Base-by-base conservation (phyloP, 2,113 vertebrate species). In the Eretmochelys imbricata region DNA sequence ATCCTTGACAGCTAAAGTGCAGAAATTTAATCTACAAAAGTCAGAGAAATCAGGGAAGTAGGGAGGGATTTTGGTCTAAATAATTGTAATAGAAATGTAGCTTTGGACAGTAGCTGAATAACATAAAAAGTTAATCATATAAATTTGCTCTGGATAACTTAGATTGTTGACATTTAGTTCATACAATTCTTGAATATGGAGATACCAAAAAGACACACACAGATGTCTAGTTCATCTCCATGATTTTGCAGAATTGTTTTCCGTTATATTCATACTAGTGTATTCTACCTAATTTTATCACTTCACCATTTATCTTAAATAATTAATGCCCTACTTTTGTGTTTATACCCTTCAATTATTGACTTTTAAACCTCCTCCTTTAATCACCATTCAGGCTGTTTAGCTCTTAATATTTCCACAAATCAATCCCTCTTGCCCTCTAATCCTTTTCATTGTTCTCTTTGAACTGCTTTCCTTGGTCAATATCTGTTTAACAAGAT, bases 221-320 rank as follows among this genome's bases (percentile, higher is more conserved):
- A 29, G 54, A 51, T 48, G 59, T 25, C 27, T 29, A 38, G 89
- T 88, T 5, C 29, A 50, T 17, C 24, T 86, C 22, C 51, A 8
- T 35, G n/a, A 3, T 12, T 24, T 87, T 87, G n/a, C 89, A 87
- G 85, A 94, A 84, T 75, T 85, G n/a, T 81, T 96, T 91, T 10
- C 55, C 4, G 12, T 29, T 27, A 29, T 54, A 7, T 5, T 91
- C 94, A 87, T 90, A 89, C 48, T 17, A 81, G 11, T 90, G 87
- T 76, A 76, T 49, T 89, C 19, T 82, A 76, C 0, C 5, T 85
- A 80, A 55, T 65, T 31, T 62, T 31, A 62, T 62, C 29, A 62
- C 31, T 13, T 62, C n/a, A 72, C 17, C 69, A 4, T 72, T 38
- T 38, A 72, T 20, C 31, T 4, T 57, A 83, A 91, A 93, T 54